A percentile compares a stretch with the other conserved stretches of the same genome.
These are phyloP conservation scores for Scaptomyza reducta DNA, from an alignment of 2,888 invertebrate genomes.

Conservation along the genomic window DNA sequence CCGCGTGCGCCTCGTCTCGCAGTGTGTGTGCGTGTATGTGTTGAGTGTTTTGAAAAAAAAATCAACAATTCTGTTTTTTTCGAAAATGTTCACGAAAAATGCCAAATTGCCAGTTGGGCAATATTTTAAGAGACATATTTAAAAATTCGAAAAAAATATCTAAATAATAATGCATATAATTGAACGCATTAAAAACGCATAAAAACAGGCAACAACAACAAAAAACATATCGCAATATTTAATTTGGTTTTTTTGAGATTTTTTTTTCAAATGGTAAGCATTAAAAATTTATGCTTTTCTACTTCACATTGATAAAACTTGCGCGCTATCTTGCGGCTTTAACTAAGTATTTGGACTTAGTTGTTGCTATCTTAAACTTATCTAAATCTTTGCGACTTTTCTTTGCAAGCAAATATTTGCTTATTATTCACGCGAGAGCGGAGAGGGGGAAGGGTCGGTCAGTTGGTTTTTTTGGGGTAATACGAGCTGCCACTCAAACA, in stretches of 20 bases:
- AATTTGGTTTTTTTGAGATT: conserved; percentile 5
- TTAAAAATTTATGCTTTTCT: not conserved
- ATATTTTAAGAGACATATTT: conserved; percentile 49
- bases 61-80: conserved; percentile 13
- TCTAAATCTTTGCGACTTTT: conserved; percentile 37
- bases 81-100: conserved; percentile 28
- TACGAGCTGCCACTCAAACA: not conserved
- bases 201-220: conserved; percentile 44
- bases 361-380: conserved; percentile 50
- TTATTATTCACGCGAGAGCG: not conserved
- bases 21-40: conserved; percentile 17
- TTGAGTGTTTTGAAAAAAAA: conserved; percentile 35
- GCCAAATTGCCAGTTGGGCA: conserved; percentile 24
- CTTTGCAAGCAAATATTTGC: conserved; percentile 2
- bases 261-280: conserved; percentile 41
- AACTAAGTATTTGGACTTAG: conserved; percentile 6
- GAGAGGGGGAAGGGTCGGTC: conserved; percentile 18
- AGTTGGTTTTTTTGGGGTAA: conserved; percentile 3
- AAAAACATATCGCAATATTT: conserved; percentile 47
- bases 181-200: conserved; percentile 47
- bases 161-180: conserved; percentile 43
- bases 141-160: conserved; percentile 33
- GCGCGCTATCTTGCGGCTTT: conserved; percentile 39
- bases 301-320: not conserved
- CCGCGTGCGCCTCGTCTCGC: conserved; percentile 48